These are phyloP conservation scores for Thomomys bottae DNA, from an alignment of 2,113 vertebrate species.

Conservation along the genomic window DNA sequence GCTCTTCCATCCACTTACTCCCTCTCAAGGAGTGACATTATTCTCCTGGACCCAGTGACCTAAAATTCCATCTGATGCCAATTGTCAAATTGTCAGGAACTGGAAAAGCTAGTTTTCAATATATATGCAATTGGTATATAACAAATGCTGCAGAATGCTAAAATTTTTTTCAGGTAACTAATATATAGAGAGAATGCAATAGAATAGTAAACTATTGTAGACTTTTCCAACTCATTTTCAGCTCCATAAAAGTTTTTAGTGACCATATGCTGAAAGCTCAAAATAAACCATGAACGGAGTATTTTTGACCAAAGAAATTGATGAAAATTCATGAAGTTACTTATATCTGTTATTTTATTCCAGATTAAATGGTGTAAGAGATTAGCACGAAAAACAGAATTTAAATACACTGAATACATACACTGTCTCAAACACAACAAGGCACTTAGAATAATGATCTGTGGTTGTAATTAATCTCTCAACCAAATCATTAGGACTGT, in stretches of 20 bases:
- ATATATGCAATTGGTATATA: background rate
- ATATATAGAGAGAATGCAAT: too few relatives aligned
- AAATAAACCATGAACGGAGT: too few relatives aligned
- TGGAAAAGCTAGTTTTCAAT: background rate
- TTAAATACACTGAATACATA: background rate
- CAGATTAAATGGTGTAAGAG: background rate
- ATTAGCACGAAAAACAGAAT: background rate
- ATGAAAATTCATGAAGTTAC: background rate
- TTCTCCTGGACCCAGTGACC: background rate
- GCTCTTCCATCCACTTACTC: background rate
- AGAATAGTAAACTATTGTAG: too few relatives aligned
- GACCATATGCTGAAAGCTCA: too few relatives aligned
- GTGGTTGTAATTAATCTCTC: background rate
- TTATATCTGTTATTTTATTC: background rate
- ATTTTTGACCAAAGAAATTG: too few relatives aligned
- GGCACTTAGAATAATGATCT: background rate
- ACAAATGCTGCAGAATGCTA: background rate
- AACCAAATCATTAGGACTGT: background rate
- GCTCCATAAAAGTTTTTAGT: too few relatives aligned
- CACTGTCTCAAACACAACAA: background rate
- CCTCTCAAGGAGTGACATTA: background rate
- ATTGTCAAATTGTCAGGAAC: background rate
- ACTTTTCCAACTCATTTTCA: too few relatives aligned
- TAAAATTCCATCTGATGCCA: background rate
- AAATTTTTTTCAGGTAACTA: background rate